Base-by-base conservation (phyloP, 2,113 vertebrate species). In the Abramis brama region DNA sequence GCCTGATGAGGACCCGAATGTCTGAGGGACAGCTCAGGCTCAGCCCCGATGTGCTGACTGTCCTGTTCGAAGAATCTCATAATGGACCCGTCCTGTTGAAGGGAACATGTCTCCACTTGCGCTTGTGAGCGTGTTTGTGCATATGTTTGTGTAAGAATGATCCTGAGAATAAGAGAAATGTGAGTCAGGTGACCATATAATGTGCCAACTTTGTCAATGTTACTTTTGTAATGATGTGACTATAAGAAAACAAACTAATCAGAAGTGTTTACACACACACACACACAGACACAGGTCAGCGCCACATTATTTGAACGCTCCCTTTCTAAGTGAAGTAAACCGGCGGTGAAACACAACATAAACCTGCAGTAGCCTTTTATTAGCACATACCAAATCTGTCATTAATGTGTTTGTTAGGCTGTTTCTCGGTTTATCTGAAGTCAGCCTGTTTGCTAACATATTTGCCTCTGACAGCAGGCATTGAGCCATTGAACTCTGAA, bases 171-270 rank as follows among this genome's bases (percentile, higher is more conserved):
- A 74, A n/a, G 43, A 45, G 21, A 21, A 9, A 21, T 85, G 45
- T 81, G 57, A 80, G 55, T 82, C 21, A 79, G 47, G 75, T 79
- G 52, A 47, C 39, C 12, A 59, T 80, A 33, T 74, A n/a, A 64
- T 60, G 86, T 89, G 76, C 75, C 86, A 84, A 77, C 80, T 74
- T 81, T 83, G 59, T 87, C 64, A 83, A 59, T 87, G 62, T 79
- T 70, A 79, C 74, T 73, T 77, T 84, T 73, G 76, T 43, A 85
- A 85, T 77, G 30, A 77, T 82, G 70, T 66, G n/a, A 75, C 9
- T 85, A 2, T 82, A 76, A 76, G 33, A 64, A 66, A 52, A 85
- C 21, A 55, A 50, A 78, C 23, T 45, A n/a, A 71, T 57, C 50
- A 30, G 27, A 68, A 60, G 8, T 33, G 9, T 50, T 71, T 9